Conservation (phyloP, 2,888 invertebrate genomes). For the Maniola hyperantus region DNA sequence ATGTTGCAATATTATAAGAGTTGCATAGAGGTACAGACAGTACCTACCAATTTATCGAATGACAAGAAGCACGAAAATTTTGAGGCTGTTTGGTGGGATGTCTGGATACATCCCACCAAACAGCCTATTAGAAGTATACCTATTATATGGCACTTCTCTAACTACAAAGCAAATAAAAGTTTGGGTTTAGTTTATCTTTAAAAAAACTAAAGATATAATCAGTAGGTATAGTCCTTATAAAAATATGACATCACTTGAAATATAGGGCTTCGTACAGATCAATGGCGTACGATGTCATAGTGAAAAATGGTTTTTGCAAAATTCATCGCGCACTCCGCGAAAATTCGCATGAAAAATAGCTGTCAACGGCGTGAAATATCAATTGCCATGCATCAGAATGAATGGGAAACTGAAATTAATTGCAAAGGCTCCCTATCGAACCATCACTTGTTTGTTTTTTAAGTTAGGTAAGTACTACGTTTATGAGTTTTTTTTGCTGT, state of each 20-base stretch:
- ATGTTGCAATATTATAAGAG: too few species aligned
- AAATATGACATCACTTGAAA: slow-evolving; percentile 25
- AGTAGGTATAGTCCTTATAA: neutral
- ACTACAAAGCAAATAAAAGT: too few species aligned
- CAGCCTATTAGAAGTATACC: too few species aligned
- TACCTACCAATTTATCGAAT: too few species aligned
- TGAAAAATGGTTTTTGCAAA: slow-evolving; percentile 39
- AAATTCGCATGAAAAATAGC: slow-evolving; percentile 35
- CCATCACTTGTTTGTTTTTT: slow-evolving; percentile 6
- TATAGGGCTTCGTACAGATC: slow-evolving; percentile 35
- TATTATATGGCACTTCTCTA: too few species aligned
- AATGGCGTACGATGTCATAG: slow-evolving; percentile 38
- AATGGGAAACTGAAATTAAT: slow-evolving; percentile 24
- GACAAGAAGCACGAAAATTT: too few species aligned
- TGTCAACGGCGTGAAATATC: slow-evolving; percentile 34
- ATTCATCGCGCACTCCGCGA: slow-evolving; percentile 36
- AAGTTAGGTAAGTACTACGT: neutral
- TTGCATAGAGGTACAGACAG: too few species aligned
- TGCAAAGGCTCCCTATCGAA: slow-evolving; percentile 7
- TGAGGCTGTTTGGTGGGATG: too few species aligned
- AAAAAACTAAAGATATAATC: too few species aligned
- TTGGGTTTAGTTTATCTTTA: too few species aligned
- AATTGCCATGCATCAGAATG: slow-evolving; percentile 26
- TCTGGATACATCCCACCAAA: too few species aligned
- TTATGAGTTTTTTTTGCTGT: neutral